Evolutionary conservation across 2,888 invertebrate species (phyloP).

Genomic region (Cremastinae sp.): DNA sequence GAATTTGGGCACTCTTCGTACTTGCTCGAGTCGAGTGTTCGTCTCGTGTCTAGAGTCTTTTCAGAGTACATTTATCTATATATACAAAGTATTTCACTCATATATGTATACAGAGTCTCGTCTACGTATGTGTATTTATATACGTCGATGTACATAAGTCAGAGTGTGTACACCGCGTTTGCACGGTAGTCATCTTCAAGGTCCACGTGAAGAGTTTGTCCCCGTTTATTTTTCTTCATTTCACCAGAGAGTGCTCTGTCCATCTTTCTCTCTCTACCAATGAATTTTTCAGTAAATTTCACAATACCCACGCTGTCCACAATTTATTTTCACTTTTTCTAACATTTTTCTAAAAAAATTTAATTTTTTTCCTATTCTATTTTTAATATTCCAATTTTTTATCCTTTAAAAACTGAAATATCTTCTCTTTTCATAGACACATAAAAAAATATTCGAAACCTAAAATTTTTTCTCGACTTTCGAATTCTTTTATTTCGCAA

Average conservation of each 20-base stretch:
- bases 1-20: conserved; percentile 3
- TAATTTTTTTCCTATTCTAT: too few relatives aligned
- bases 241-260: conserved; percentile 17
- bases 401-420: too few relatives aligned
- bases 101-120: conserved; percentile 19
- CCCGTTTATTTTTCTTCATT: conserved; percentile 28
- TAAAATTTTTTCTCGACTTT: too few relatives aligned
- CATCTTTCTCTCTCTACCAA: background rate
- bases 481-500: too few relatives aligned
- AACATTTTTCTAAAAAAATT: too few relatives aligned
- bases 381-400: too few relatives aligned
- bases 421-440: background rate
- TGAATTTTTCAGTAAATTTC: background rate
- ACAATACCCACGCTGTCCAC: background rate
- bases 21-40: conserved; percentile 31
- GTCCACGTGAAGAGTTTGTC: conserved; percentile 38
- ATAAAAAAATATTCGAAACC: too few relatives aligned
- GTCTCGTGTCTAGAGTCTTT: conserved; percentile 37
- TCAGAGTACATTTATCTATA: conserved; percentile 23
- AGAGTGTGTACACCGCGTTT: conserved; percentile 28
- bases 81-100: background rate
- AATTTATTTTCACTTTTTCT: too few relatives aligned
- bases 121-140: background rate
- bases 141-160: conserved; percentile 11
- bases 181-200: conserved; percentile 56